Base-by-base conservation (phyloP, 1,140 invertebrate species). In the Nasonia longicornis region DNA sequence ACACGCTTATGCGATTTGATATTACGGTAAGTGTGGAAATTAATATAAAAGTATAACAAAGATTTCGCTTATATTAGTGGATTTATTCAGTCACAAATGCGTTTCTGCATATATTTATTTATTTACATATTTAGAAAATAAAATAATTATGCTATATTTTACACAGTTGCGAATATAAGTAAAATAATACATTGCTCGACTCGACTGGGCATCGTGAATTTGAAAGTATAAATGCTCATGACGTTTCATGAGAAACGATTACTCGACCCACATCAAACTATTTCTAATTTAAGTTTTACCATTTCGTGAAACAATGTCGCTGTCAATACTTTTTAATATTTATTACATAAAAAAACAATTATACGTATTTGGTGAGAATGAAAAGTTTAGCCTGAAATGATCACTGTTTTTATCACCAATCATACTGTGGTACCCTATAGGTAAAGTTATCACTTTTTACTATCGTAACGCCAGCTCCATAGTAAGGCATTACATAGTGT, bases 401-500 rank as follows among this genome's bases (percentile, higher is more conserved):
- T 78, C 42, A 78, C 22, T 66, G 3, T 81, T 80, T 31, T 29
- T 74, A 67, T 85, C 80, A 85, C 85, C 96, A 97, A 89, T 97
- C 96, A 85, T 94, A 93, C 88, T 97, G 95, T 77, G 95, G 95
- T 83, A 97, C 92, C 86, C 95, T 93, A 88, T 94, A 97, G 3
- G 97, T 98, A 82, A 94, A 93, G 90, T 98, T 97, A 90, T 98
- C 94, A 90, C 95, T 96, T 69, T 93, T 91, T 69, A 98, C 91
- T 81, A 97, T 95, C 71, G 93, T 93, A 42, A 98, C 93, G 69
- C 94, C 94, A 20, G 97, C 95, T 77, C 98, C 98, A 92, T 95
- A 99, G 91, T 97, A 98, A 82, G 97, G 96, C 86, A 98, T 97
- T 0, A 98, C 93, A 91, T 98, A 99, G 85, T 96, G 93, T n/a